Evolutionary conservation across 2,888 invertebrate genomes (phyloP), one percentile per base, ranked within the genome.

Genomic region (Gnatocerus cornutus): DNA sequence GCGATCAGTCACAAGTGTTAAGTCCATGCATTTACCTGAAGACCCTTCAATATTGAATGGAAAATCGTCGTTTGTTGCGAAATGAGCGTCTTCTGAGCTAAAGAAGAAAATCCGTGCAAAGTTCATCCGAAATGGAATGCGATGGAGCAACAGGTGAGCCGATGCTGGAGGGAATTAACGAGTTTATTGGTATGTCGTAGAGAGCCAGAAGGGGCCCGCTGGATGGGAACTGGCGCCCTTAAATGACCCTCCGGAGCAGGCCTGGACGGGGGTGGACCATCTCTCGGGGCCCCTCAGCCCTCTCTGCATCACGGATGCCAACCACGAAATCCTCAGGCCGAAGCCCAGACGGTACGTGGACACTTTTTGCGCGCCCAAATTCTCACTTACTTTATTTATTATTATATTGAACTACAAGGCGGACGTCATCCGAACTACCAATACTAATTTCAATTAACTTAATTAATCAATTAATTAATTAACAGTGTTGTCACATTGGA

Each of bases 241-340:
- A 45, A 81, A 79, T 63, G 74, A 73, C 30, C 76, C 80, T 29
- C 77, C 80, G 58, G 82, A 83, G 64, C 80, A 81, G 61, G 82
- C 82, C 43, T 85, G 85, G 85, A 83, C 82, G n/a, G 88, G 88
- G 74, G 87, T 88, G 67, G 89, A 89, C 78, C 88, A 89, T 81
- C 86, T 89, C 76, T 88, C 88, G 48, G 89, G 89, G 71, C 90
- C 90, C 29, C 84, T 90, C 69, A 89, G 90, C 79, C 90, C 89
- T 67, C 86, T 90, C 67, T 90, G 90, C 81, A 90, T 90, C 78
- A 89, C 90, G 56, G 91, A 91, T 83, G 91, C 92, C 77, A 92
- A 92, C 78, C 94, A 95, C 86, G 94, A 95, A 85, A 95, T 95
- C 80, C 89, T 95, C 73, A 87, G 94, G 73, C 95, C 95, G 8